Base-by-base conservation (phyloP, 2,888 invertebrate species). In the Ectemnius continuus region DNA sequence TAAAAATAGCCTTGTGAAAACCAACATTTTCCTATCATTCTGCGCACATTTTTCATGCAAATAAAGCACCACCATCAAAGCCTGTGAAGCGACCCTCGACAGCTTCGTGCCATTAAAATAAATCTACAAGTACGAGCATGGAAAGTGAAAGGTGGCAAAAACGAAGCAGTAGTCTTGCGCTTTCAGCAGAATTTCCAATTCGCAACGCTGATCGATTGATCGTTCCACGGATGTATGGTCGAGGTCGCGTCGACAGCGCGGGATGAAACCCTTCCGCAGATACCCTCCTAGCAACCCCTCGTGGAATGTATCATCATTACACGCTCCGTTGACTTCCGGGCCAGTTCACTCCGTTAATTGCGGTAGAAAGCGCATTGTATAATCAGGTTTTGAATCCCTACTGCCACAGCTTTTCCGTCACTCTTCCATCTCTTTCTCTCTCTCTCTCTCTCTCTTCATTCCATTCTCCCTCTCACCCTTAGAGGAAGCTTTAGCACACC, bases 301-400 rank as follows among this genome's bases (percentile, higher is more conserved):
- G 63, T 67, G 84, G 86, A 85, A 87, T 87, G 86, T 84, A 83
- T 84, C 83, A 86, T 86, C 85, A 86, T 87, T 85, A 84, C 83
- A 85, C 77, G 85, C 79, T 85, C 81, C 82, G 75, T 68, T 75
- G 84, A 82, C 80, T 84, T 79, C 79, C 79, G 75, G 76, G 63
- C 75, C 78, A 83, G 83, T 83, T 76, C 81, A 81, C 81, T 78
- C 80, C 78, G 82, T 80, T 83, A 86, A 86, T 85, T 86, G 84
- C 83, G 86, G 82, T 77, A 82, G 83, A 84, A 85, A 83, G 79
- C 81, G 81, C 81, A 70, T 75, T 78, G 82, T 73, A 79, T 79
- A 84, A 86, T 85, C 85, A 79, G 79, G 84, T 83, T 84, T 75
- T 71, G 74, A 36, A 75, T 69, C 70, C 67, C 73, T 58, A 26